phyloP scores from a whole-genome alignment of 2,888 invertebrate species.

The Lucinisca nassula region DNA sequence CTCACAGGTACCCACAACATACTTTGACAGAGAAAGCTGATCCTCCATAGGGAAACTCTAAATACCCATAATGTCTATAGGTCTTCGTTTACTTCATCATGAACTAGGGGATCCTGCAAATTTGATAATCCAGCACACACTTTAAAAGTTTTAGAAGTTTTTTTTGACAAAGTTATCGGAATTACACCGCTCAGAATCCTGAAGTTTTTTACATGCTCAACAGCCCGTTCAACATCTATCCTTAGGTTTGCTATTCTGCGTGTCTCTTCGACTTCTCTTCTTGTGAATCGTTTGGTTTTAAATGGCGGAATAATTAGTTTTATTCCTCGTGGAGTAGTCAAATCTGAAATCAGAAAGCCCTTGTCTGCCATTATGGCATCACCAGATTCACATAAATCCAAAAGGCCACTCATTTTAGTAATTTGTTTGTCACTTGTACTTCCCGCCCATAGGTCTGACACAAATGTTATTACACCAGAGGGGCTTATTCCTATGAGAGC shows the following conservation, averaged over 20 bases:
- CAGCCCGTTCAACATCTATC: constrained; percentile 39
- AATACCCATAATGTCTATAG: too few species aligned
- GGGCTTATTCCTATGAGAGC: constrained; percentile 60
- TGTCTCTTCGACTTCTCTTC: constrained; percentile 6
- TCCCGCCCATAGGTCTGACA: constrained; percentile 60
- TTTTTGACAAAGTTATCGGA: not conserved
- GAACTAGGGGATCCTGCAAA: too few species aligned
- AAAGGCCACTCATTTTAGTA: constrained; percentile 34
- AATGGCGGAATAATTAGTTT: constrained; percentile 57
- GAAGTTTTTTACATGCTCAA: constrained; percentile 23
- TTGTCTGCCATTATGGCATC: constrained; percentile 71
- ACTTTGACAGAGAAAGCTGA: too few species aligned
- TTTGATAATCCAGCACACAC: too few species aligned
- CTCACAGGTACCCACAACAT: too few species aligned
- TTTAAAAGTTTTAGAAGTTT: too few species aligned
- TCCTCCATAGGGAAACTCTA: too few species aligned
- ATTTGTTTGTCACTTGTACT: constrained; percentile 63
- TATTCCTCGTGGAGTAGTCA: constrained; percentile 29
- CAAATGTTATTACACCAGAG: constrained; percentile 58
- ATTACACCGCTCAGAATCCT: constrained; percentile 34
- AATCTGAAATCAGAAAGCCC: constrained; percentile 59
- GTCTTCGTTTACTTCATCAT: too few species aligned
- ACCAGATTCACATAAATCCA: constrained; percentile 59
- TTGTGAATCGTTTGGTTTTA: not conserved
- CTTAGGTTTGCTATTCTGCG: constrained; percentile 23